A percentile compares a stretch with the other conserved stretches of the same genome.
phyloP scores from a whole-genome alignment of 2,113 vertebrate genomes.

The Rafetus swinhoei region DNA sequence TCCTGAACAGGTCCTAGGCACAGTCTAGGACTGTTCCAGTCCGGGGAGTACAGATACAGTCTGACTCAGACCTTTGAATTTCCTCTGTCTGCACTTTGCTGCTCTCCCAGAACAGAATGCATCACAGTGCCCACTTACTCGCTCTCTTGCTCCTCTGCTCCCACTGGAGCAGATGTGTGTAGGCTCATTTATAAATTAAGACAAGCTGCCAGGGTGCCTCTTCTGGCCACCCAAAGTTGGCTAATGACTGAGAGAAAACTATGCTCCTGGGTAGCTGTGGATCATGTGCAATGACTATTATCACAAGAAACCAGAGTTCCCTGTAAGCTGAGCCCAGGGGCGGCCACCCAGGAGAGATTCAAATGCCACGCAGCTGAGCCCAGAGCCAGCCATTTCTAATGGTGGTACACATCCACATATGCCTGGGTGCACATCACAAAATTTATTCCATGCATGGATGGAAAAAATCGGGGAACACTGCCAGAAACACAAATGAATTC shows the following conservation, averaged over 20 bases:
- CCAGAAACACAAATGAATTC: neutral
- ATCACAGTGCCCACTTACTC: neutral
- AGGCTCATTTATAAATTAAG: slow-evolving; percentile 17
- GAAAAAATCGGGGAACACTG: too few species aligned
- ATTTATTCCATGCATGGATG: too few species aligned
- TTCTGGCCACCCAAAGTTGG: slow-evolving; percentile 18
- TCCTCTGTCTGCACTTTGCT: slow-evolving; percentile 7
- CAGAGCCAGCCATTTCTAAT: too few species aligned
- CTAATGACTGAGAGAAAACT: neutral
- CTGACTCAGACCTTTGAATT: neutral
- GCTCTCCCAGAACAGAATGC: neutral
- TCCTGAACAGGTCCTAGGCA: slow-evolving; percentile 16
- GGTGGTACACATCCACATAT: too few species aligned
- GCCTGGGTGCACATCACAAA: too few species aligned
- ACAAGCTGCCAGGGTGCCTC: neutral
- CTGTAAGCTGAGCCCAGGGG: too few species aligned
- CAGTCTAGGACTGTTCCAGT: neutral
- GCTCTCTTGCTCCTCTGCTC: slow-evolving; percentile 48
- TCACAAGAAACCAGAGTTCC: neutral
- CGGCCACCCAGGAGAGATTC: too few species aligned
- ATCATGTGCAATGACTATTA: neutral
- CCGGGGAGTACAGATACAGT: neutral
- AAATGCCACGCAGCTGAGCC: too few species aligned
- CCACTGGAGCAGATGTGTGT: neutral
- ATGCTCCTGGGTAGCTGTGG: neutral